Base-by-base conservation (phyloP, 2,888 invertebrate genomes). In the Stictocephala bisonia region DNA sequence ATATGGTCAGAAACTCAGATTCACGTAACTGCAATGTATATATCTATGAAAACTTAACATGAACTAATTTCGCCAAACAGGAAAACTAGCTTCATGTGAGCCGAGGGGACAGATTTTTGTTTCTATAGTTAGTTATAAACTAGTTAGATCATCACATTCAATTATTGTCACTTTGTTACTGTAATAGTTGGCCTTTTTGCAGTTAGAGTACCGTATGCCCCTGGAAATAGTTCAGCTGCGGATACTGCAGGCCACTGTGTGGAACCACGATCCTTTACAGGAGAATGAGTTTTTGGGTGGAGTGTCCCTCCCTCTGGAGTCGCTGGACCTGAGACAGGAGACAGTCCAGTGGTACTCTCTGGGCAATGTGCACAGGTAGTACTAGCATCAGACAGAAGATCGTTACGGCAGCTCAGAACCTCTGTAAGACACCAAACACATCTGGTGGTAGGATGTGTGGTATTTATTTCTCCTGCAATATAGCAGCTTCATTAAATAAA, bases 251-350 rank as follows among this genome's bases (percentile, higher is more conserved):
- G 96, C 96, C 0, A 95, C 97, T 0, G 93, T 97, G 9, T 97
- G 97, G 97, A 93, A 95, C 83, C 94, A 96, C 84, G 97, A 97
- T 83, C 90, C 94, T 0, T 85, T 97, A 48, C 96, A 96, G 83
- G 97, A 97, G 84, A 97, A 97, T 85, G 94, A 95, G 85, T 94
- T 97, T 83, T 87, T 97, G 9, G 98, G 98, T 26, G 96, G 96
- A n/a, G 92, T 95, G 72, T 90, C 93, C 78, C 88, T 97, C 79
- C 90, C 91, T 1, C 86, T 98, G 13, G 86, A 86, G 74, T 87
- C 91, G 40, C 84, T 94, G 76, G 91, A 94, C 80, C 86, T 96
- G 75, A 88, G 89, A 1, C 89, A 89, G 78, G 96, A 97, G 84
- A 91, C 91, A 0, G 89, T 91, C 1, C 92, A 93, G 77, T 98